These are phyloP conservation scores for Drosophila grimshawi DNA, from an alignment of 1,140 invertebrate species.

Conservation along the genomic window DNA sequence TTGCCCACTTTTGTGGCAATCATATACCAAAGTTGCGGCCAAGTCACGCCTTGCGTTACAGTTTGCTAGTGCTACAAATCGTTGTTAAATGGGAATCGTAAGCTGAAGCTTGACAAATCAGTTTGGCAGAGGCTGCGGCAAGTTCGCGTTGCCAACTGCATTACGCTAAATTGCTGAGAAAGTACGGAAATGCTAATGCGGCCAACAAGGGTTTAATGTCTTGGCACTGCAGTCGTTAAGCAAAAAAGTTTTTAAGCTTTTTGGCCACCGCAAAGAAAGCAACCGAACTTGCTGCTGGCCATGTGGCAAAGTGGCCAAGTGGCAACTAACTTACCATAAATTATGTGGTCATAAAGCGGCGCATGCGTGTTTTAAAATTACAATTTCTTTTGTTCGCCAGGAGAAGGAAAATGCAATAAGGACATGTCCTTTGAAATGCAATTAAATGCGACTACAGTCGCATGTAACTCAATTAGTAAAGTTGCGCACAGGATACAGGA, in stretches of 20 bases:
- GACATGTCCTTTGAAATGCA: slow-evolving; percentile 68
- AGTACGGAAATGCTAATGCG: slow-evolving; percentile 69
- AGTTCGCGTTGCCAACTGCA: slow-evolving; percentile 59
- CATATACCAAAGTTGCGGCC: slow-evolving; percentile 15
- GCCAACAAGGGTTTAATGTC: slow-evolving; percentile 78
- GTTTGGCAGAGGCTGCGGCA: slow-evolving; percentile 25
- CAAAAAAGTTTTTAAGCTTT: slow-evolving; percentile 63
- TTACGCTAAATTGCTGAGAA: slow-evolving; percentile 42
- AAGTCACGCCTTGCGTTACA: slow-evolving; percentile 31
- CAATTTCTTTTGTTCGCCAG: slow-evolving; percentile 4
- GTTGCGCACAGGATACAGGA: slow-evolving; percentile 39
- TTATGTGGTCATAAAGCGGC: slow-evolving; percentile 30
- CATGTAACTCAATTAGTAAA: slow-evolving; percentile 77
- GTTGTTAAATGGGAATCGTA: slow-evolving; percentile 52
- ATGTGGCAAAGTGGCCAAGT: slow-evolving; percentile 50
- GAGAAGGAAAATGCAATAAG: slow-evolving; percentile 48
- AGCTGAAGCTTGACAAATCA: slow-evolving; percentile 28
- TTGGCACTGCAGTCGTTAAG: slow-evolving; percentile 75
- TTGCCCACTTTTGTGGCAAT: slow-evolving; percentile 51
- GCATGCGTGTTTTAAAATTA: slow-evolving; percentile 11
- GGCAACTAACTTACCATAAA: slow-evolving; percentile 66
- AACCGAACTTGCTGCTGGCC: slow-evolving; percentile 10
- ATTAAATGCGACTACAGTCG: slow-evolving; percentile 69
- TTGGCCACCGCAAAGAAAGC: slow-evolving; percentile 34
- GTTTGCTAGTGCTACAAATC: slow-evolving; percentile 46